phyloP scores from a whole-genome alignment of 2,113 vertebrate genomes.

The Eretmochelys imbricata region DNA sequence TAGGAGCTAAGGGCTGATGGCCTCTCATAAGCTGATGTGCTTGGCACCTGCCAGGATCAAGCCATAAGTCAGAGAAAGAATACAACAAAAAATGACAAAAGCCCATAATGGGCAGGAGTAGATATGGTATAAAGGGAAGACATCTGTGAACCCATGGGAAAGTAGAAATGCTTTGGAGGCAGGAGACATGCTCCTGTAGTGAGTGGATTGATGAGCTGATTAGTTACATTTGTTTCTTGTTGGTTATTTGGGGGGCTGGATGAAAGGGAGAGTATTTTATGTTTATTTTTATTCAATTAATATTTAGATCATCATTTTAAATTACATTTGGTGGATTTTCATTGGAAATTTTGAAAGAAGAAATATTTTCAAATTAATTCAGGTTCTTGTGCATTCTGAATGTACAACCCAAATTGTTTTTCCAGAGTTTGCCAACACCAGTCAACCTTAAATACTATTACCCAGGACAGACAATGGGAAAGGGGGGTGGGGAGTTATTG shows the following conservation, averaged over 20 bases:
- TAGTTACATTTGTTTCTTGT: neutral
- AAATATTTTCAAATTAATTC: accelerated
- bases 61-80: neutral
- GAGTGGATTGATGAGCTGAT: accelerated
- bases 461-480: neutral
- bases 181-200: accelerated
- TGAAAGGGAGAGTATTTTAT: neutral
- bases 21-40: neutral
- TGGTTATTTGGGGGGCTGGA: no score
- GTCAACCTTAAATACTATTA: neutral
- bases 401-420: accelerated
- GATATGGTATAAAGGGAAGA: accelerated
- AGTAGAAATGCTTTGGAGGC: accelerated
- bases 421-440: neutral
- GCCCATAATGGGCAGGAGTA: neutral
- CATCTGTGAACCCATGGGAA: accelerated
- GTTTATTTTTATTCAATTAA: accelerated
- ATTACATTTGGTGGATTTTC: accelerated
- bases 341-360: neutral
- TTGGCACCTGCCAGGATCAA: neutral
- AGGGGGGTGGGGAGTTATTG: neutral
- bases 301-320: neutral
- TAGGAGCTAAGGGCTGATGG: neutral
- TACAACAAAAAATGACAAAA: neutral
- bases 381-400: accelerated